Base-by-base conservation (phyloP, 2,797 vertebrate species). In the Leptodactylus fallax region DNA sequence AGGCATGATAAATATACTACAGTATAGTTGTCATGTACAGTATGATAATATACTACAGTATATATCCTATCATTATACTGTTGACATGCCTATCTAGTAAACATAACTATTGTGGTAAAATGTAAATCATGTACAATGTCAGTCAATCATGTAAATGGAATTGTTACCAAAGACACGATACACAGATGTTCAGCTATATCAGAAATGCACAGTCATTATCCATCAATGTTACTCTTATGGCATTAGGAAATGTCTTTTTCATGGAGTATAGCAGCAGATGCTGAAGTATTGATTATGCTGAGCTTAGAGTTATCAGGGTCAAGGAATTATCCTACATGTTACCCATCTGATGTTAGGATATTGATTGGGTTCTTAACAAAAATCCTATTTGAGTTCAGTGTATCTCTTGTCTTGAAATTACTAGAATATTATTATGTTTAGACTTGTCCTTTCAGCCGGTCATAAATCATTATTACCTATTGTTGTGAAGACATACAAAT, bases 281-380 rank as follows among this genome's bases (percentile, higher is more conserved):
- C 47, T 65, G 10, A 49, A n/a, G 17, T 87, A 87, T 87, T 87
- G 71, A 87, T 78, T 78, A 53, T n/a, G 7, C 71, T 7, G 27
- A 67, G 47, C n/a, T 65, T n/a, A 77, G 71, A 83, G 71, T 65
- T 72, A 87, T 83, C 25, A 82, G 80, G 85, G 86, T 87, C 86
- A 87, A 27, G 36, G 71, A 76, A 82, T 61, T 82, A 49, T 74
- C 55, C 60, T 19, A 81, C 56, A 74, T 76, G 69, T 81, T 53
- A 61, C 56, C 16, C 55, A 77, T 87, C 58, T 67, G 60, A 81
- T 87, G 69, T 25, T 55, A 51, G 51, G 58, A 55, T 87, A 87
- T 87, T 63, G 79, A 83, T 87, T 83, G 16, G n/a, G 61, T 23
- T 53, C 55, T 71, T 77, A 60, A 16, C 45, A 65, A 53, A 81